phyloP scores from a whole-genome alignment of 1,140 invertebrate genomes.

The Drosophila arawakana region DNA sequence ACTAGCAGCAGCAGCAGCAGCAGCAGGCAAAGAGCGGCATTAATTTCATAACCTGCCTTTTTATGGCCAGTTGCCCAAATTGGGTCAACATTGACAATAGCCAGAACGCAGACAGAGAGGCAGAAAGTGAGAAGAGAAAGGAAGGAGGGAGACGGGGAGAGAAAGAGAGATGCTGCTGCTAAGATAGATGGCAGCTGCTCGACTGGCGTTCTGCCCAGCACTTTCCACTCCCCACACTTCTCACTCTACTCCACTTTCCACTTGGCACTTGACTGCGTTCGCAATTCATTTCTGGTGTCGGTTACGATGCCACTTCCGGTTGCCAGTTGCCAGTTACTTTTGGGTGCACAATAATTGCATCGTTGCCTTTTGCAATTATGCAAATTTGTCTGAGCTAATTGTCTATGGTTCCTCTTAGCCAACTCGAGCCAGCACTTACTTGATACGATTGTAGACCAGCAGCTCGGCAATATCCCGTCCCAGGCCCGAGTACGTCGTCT shows the following conservation, averaged over 20 bases:
- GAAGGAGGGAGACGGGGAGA: background rate
- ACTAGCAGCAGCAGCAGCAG: constrained; percentile 26
- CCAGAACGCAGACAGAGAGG: constrained; percentile 49
- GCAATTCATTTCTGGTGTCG: constrained; percentile 68
- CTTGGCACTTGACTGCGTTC: constrained; percentile 57
- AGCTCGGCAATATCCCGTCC: constrained; percentile 96
- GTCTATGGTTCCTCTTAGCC: constrained; percentile 69
- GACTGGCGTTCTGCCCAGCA: constrained; percentile 16
- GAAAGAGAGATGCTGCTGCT: background rate
- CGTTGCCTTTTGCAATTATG: constrained; percentile 75
- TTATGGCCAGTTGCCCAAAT: constrained; percentile 78
- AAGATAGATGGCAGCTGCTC: constrained; percentile 36
- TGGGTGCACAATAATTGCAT: constrained; percentile 67
- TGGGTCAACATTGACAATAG: constrained; percentile 82
- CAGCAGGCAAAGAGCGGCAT: constrained; percentile 49
- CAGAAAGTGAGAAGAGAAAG: constrained; percentile 1
- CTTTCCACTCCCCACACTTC: too few relatives aligned
- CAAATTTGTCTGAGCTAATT: constrained; percentile 77
- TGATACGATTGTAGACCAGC: constrained; percentile 96
- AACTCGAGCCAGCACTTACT: constrained; percentile 87
- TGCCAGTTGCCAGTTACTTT: constrained; percentile 55
- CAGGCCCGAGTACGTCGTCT: constrained; percentile 96
- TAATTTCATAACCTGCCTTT: constrained; percentile 82
- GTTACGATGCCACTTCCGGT: constrained; percentile 73
- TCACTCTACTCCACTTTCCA: background rate